These are phyloP conservation scores for Fissipunctia ypsillon DNA, from an alignment of 2,888 invertebrate species.

Conservation along the genomic window DNA sequence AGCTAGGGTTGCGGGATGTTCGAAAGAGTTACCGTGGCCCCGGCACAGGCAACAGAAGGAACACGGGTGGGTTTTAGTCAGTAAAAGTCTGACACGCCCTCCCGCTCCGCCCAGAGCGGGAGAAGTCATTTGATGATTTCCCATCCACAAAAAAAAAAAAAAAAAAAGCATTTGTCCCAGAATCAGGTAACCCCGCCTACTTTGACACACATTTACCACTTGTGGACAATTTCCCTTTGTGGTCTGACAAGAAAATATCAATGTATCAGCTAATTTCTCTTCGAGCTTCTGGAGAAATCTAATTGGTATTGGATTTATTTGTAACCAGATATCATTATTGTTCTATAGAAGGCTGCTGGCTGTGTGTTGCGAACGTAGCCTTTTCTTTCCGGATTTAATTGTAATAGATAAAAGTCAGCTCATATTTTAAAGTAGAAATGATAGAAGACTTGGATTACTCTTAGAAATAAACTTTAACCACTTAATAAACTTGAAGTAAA, in stretches of 20 bases:
- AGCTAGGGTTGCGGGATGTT: too few relatives aligned
- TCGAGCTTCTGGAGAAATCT: slow-evolving; percentile 4
- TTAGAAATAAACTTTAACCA: not conserved
- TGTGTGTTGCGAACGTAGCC: not conserved
- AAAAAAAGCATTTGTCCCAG: not conserved
- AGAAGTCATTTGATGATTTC: too few relatives aligned
- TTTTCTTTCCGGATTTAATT: not conserved
- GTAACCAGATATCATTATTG: slow-evolving; percentile 28
- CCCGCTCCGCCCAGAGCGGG: too few relatives aligned
- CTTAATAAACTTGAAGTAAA: slow-evolving; percentile 1
- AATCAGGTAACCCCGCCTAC: slow-evolving; percentile 9
- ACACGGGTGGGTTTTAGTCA: too few relatives aligned
- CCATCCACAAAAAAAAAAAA: too few relatives aligned
- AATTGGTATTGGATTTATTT: slow-evolving; percentile 33
- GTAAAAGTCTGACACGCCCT: too few relatives aligned
- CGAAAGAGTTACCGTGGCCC: too few relatives aligned
- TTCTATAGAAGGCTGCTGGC: not conserved
- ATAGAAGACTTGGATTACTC: not conserved
- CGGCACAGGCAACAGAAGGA: too few relatives aligned
- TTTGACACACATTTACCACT: slow-evolving; percentile 4
- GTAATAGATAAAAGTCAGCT: not conserved
- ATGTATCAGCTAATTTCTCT: slow-evolving; percentile 34
- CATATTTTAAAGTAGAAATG: not conserved
- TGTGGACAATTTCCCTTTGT: slow-evolving; percentile 23
- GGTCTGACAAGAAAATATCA: slow-evolving; percentile 32